Percentiles rank a stretch among this genome's conserved stretches.
phyloP scores from a whole-genome alignment of 64 coral and sea anemone genomes.

The Anthopleura sola region DNA sequence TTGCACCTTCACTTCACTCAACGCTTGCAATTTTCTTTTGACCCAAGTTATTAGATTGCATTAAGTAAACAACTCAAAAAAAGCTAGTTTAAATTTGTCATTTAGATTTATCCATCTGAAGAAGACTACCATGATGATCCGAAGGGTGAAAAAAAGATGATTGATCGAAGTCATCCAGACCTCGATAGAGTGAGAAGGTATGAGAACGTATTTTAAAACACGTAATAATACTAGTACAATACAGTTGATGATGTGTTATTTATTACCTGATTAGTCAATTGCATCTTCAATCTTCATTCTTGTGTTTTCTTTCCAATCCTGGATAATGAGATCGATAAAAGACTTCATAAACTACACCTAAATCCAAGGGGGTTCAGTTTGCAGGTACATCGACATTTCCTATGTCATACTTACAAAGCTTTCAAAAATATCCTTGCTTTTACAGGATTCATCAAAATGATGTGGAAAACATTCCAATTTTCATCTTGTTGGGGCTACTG shows the following conservation, averaged over 20 bases:
- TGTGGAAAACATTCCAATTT: constrained; percentile 10
- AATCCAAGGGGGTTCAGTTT: too few species aligned
- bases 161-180: neutral
- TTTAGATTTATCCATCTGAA: constrained; percentile 11
- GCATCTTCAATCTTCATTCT: neutral
- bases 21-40: too few species aligned
- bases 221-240: neutral
- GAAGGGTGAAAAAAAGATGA: neutral
- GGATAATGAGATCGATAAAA: too few species aligned
- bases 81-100: too few species aligned
- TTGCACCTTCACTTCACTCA: too few species aligned
- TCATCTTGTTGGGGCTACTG: constrained; percentile 3
- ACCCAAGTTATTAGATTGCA: too few species aligned
- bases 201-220: neutral
- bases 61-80: too few species aligned
- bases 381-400: neutral
- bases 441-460: constrained; percentile 11
- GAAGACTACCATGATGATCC: constrained; percentile 14
- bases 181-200: constrained; percentile 3
- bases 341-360: too few species aligned
- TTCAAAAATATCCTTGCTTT: neutral
- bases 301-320: too few species aligned
- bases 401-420: neutral
- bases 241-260: neutral
- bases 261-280: neutral